Conservation (phyloP, 2,888 invertebrate genomes). For the Pecten maximus region DNA sequence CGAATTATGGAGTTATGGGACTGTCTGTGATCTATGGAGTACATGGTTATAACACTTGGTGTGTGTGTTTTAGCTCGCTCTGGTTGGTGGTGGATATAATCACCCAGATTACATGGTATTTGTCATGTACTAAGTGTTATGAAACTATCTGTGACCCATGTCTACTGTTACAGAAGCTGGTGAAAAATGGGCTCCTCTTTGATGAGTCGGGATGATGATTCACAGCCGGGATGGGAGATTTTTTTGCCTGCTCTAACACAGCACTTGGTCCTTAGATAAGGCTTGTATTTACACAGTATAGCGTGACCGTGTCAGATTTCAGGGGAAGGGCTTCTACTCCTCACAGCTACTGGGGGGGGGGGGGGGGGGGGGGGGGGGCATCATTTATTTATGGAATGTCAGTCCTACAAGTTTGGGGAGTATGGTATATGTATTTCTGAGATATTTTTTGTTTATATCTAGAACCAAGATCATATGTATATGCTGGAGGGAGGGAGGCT, state of each 20-base stretch:
- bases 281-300: background rate
- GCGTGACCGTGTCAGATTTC: conserved; percentile 11
- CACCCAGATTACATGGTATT: background rate
- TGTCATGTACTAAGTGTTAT: background rate
- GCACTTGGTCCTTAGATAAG: background rate
- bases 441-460: background rate
- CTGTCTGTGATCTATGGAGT: too few relatives aligned
- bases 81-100: too few relatives aligned
- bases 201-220: background rate
- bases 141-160: conserved; percentile 26
- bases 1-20: too few relatives aligned
- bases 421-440: background rate
- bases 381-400: background rate
- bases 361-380: too few relatives aligned
- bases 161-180: background rate
- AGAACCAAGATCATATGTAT: background rate
- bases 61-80: too few relatives aligned
- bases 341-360: background rate
- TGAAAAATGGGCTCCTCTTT: background rate
- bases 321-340: background rate
- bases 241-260: background rate
- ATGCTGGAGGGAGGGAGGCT: background rate
- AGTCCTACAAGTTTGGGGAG: background rate
- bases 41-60: too few relatives aligned
- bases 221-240: background rate